Evolutionary conservation across 2,888 invertebrate genomes (phyloP).

Genomic region (Apamea sordens): DNA sequence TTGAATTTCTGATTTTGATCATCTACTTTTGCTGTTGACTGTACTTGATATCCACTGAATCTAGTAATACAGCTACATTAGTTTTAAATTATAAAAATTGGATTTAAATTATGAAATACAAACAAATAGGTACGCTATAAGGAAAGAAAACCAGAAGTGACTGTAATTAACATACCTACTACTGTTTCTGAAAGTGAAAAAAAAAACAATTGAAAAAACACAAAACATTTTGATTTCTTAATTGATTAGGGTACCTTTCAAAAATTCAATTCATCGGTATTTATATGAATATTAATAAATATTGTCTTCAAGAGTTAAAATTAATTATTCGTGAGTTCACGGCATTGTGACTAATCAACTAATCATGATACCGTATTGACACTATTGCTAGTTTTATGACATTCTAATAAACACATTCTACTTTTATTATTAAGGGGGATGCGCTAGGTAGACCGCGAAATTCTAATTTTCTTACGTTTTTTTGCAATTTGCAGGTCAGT

Average conservation of each 20-base stretch:
- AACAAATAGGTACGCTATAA: neutral
- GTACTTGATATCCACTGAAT: neutral
- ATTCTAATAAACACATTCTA: conserved; percentile 32
- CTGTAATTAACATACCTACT: too few relatives aligned
- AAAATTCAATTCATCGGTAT: neutral
- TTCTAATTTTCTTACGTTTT: neutral
- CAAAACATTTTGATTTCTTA: neutral
- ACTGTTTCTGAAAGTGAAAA: neutral
- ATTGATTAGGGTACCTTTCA: conserved; percentile 22
- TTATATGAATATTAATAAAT: neutral
- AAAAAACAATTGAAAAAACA: neutral
- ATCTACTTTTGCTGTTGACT: too few relatives aligned
- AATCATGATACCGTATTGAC: conserved; percentile 48
- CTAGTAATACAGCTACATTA: neutral
- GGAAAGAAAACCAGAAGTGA: neutral
- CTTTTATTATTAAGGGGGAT: conserved; percentile 7
- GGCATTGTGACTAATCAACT: conserved; percentile 41
- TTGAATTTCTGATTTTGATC: too few relatives aligned
- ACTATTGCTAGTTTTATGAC: conserved; percentile 31
- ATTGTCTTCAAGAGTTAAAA: conserved; percentile 1
- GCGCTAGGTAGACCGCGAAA: neutral
- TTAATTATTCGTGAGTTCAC: conserved; percentile 22
- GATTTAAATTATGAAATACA: neutral
- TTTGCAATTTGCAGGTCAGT: neutral
- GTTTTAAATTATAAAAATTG: neutral